These are phyloP conservation scores for Parnassius orleans DNA, from an alignment of 2,888 invertebrate species.

Conservation along the genomic window DNA sequence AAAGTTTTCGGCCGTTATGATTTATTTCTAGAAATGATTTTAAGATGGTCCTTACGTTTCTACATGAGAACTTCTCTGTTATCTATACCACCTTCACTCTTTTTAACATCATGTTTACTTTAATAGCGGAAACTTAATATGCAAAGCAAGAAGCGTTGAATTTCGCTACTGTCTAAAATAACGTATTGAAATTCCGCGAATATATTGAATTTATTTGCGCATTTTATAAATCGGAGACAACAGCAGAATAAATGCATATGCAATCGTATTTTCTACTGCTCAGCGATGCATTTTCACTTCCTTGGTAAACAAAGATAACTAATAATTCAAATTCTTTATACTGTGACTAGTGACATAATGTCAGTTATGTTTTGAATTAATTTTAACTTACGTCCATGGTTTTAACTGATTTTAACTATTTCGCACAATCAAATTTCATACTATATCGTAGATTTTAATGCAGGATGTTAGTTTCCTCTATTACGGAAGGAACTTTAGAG, in stretches of 20 bases:
- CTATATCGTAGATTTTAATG: background rate
- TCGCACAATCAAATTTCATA: background rate
- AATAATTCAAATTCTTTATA: conserved; percentile 21
- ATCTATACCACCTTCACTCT: too few species aligned
- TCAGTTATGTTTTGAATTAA: conserved; percentile 2
- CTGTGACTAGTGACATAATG: conserved; percentile 18
- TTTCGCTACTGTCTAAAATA: conserved; percentile 31
- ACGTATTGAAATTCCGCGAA: conserved; percentile 25
- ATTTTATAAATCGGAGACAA: conserved; percentile 40
- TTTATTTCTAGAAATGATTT: too few species aligned
- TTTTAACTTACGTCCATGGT: background rate
- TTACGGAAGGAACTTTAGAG: background rate
- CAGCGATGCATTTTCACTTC: conserved; percentile 71
- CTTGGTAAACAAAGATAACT: conserved; percentile 29
- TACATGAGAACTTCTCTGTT: too few species aligned
- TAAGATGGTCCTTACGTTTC: too few species aligned
- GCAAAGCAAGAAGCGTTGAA: conserved; percentile 21
- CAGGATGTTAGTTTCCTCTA: background rate
- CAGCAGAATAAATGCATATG: conserved; percentile 61
- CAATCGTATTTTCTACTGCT: conserved; percentile 73
- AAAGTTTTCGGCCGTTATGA: conserved; percentile 56
- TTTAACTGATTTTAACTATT: background rate
- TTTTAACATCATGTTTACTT: too few species aligned
- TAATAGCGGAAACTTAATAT: conserved; percentile 14
- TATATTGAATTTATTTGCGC: conserved; percentile 32